Conservation (phyloP, 1,140 invertebrate species). For the Ctenoplectra terminalis region DNA sequence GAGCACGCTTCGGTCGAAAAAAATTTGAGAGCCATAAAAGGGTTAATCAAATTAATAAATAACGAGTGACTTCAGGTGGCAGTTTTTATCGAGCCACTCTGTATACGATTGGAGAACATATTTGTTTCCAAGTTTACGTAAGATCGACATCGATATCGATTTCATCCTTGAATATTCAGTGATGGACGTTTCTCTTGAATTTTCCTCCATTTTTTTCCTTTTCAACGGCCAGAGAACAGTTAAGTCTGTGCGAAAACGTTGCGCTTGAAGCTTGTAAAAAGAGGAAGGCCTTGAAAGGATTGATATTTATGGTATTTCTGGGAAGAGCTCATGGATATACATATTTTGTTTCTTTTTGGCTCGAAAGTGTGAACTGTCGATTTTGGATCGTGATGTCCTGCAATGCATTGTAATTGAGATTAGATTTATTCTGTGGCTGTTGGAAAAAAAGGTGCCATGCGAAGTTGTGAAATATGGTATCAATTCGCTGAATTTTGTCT, state of each 20-base stretch:
- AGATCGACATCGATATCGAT: neutral
- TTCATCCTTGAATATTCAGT: neutral
- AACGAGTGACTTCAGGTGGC: no score
- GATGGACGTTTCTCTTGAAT: neutral
- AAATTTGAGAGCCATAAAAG: no score
- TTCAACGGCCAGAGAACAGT: neutral
- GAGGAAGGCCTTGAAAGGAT: neutral
- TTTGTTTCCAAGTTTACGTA: conserved; percentile 11
- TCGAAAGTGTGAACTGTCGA: neutral
- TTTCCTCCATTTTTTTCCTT: neutral
- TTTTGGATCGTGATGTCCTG: neutral
- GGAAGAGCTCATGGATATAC: neutral
- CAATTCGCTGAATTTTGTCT: conserved; percentile 22
- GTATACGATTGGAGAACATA: neutral
- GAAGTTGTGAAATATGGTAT: neutral
- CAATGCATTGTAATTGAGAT: no score
- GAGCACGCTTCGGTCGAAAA: no score
- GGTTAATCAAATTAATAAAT: no score
- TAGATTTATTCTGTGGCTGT: neutral
- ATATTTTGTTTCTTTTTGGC: neutral
- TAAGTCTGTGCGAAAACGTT: neutral
- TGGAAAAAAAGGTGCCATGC: no score
- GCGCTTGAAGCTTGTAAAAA: neutral
- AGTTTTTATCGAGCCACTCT: no score
- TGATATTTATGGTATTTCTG: neutral